phyloP scores from a whole-genome alignment of 64 coral and sea anemone genomes.

The Platygyra sinensis region DNA sequence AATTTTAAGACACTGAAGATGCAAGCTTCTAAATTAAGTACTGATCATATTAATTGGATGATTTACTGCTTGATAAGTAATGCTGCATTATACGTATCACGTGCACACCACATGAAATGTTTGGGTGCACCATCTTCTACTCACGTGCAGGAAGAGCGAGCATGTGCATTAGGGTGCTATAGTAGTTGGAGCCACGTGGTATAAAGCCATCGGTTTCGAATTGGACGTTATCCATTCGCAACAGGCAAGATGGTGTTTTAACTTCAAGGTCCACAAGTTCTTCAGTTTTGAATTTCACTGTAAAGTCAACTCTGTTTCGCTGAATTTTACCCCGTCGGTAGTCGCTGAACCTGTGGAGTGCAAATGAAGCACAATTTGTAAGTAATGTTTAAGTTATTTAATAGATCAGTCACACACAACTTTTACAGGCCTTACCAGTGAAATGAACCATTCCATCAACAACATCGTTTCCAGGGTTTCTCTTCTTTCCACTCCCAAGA shows the following conservation, averaged over 20 bases:
- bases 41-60: neutral
- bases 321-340: neutral
- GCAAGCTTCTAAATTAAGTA: neutral
- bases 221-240: conserved; percentile 17
- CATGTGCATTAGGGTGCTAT: neutral
- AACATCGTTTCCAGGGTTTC: too few species aligned
- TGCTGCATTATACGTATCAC: neutral
- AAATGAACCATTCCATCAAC: too few species aligned
- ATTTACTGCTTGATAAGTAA: too few species aligned
- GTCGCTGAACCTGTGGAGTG: neutral
- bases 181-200: neutral
- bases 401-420: too few species aligned
- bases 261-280: conserved; percentile 32
- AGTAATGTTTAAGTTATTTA: neutral
- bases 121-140: neutral
- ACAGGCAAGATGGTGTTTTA: neutral
- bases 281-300: conserved; percentile 36
- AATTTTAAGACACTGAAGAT: too few species aligned
- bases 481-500: too few species aligned
- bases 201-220: conserved; percentile 17
- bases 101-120: neutral
- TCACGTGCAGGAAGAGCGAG: neutral
- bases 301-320: neutral
- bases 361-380: neutral
- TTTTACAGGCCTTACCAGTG: too few species aligned